Conservation (phyloP, 2,888 invertebrate genomes). For the Smittia sp. region DNA sequence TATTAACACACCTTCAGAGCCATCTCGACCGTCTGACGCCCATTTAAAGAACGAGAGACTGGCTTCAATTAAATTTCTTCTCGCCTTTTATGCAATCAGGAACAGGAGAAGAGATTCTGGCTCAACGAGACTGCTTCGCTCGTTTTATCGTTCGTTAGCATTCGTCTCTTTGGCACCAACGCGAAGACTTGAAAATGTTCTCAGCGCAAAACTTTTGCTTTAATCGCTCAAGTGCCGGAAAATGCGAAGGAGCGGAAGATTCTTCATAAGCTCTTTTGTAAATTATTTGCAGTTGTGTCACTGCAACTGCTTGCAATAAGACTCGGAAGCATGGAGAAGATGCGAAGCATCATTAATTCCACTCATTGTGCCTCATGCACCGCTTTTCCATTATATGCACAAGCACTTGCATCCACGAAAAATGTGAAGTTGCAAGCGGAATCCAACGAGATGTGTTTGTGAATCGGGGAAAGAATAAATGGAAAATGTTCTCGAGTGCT, state of each 20-base stretch:
- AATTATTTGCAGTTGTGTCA: not conserved
- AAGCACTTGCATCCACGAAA: too few relatives aligned
- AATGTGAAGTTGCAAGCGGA: too few relatives aligned
- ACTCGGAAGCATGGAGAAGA: conserved; percentile 10
- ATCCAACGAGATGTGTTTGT: too few relatives aligned
- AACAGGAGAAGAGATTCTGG: not conserved
- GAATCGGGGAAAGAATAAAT: too few relatives aligned
- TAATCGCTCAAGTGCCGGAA: too few relatives aligned
- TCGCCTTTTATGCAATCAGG: not conserved
- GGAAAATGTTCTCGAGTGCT: too few relatives aligned
- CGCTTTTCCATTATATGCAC: conserved; percentile 1
- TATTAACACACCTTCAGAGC: conserved; percentile 9
- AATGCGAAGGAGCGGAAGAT: too few relatives aligned
- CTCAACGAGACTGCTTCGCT: not conserved
- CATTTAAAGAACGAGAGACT: not conserved
- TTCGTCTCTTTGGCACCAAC: not conserved
- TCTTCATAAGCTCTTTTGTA: not conserved
- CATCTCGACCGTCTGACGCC: not conserved
- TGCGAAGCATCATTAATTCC: conserved; percentile 16
- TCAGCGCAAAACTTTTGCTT: too few relatives aligned
- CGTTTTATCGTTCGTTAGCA: not conserved
- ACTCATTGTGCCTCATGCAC: not conserved
- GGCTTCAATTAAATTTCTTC: not conserved
- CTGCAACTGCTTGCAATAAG: conserved; percentile 1
- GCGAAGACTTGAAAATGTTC: too few relatives aligned